Evolutionary conservation across 2,888 invertebrate species (phyloP).

Genomic region (Lithophane ornitopus): DNA sequence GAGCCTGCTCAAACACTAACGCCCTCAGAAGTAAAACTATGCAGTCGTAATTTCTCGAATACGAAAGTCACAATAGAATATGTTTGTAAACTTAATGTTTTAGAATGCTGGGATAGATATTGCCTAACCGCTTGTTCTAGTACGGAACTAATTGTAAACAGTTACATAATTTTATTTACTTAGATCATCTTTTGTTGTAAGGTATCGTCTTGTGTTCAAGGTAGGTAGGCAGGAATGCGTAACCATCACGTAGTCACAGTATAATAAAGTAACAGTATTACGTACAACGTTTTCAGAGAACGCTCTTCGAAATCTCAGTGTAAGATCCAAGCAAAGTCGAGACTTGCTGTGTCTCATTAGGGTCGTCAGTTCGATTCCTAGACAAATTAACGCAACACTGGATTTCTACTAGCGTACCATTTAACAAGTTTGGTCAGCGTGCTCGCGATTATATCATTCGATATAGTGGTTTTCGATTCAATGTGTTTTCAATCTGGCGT

Average conservation of each 20-base stretch:
- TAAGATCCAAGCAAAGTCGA: too few species aligned
- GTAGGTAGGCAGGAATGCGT: conserved; percentile 1
- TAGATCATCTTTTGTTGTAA: conserved; percentile 30
- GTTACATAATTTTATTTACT: conserved; percentile 56
- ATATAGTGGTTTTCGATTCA: too few species aligned
- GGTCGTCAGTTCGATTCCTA: too few species aligned
- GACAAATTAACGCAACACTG: too few species aligned
- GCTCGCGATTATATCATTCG: too few species aligned
- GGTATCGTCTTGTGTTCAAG: not conserved
- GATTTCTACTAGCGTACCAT: too few species aligned
- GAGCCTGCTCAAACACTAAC: conserved; percentile 54
- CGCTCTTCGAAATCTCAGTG: too few species aligned
- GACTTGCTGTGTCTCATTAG: too few species aligned
- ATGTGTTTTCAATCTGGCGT: too few species aligned
- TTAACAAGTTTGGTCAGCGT: too few species aligned
- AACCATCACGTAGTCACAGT: not conserved
- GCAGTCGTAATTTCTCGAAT: conserved; percentile 36
- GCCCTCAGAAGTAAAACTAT: conserved; percentile 19
- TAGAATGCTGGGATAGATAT: conserved; percentile 46
- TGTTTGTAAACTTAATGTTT: conserved; percentile 65
- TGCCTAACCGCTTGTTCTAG: conserved; percentile 57
- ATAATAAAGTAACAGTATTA: too few species aligned
- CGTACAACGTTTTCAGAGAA: too few species aligned
- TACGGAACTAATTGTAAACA: conserved; percentile 65
- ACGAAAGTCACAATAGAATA: conserved; percentile 55